Evolutionary conservation across 2,797 vertebrate genomes (phyloP).

Genomic region (Novumbra hubbsi): DNA sequence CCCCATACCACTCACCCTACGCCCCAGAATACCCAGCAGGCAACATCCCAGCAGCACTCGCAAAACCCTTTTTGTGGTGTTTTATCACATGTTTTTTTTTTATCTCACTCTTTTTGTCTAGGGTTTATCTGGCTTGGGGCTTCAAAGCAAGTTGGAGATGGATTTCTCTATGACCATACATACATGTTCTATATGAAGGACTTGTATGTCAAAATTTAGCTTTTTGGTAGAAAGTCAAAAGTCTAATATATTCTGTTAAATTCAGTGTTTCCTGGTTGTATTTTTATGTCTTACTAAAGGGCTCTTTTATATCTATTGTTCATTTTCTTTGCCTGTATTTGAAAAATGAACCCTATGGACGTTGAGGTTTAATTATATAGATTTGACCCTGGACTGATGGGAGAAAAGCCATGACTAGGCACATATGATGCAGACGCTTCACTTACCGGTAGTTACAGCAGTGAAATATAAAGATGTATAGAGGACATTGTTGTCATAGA

Average conservation of each 20-base stretch:
- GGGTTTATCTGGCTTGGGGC: neutral
- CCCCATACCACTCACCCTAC: neutral
- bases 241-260: neutral
- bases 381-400: constrained; percentile 18
- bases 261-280: neutral
- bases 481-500: neutral
- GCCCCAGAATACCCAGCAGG: constrained; percentile 9
- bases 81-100: neutral
- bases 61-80: neutral
- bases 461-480: constrained; percentile 2
- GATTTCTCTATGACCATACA: neutral
- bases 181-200: constrained; percentile 4
- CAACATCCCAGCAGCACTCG: constrained; percentile 14
- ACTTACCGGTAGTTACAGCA: constrained; percentile 5
- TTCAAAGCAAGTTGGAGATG: neutral
- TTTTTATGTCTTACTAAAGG: constrained; percentile 34
- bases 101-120: neutral
- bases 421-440: constrained; percentile 31
- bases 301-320: constrained; percentile 26
- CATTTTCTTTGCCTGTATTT: neutral
- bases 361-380: constrained; percentile 1
- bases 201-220: neutral
- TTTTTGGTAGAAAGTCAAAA: neutral
- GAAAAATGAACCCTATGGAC: neutral
- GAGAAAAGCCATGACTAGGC: constrained; percentile 26